These are phyloP conservation scores for Tridacna gigas DNA, from an alignment of 2,888 invertebrate species.

Conservation along the genomic window DNA sequence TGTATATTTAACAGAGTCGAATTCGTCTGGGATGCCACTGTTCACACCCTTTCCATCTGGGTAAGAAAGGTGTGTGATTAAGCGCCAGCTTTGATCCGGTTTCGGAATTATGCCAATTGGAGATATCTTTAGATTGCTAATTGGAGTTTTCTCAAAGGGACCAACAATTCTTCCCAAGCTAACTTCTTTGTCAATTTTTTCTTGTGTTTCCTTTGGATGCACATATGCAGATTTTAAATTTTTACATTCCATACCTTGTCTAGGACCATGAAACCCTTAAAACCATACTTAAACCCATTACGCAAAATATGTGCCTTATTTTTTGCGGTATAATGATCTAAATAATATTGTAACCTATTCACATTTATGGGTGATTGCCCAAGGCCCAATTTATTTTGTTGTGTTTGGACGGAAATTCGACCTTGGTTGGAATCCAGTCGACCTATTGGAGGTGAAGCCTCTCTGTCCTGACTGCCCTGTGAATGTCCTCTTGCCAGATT, in stretches of 20 bases:
- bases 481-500: neutral
- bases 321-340: neutral
- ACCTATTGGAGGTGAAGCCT: neutral
- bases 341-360: neutral
- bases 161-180: neutral
- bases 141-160: neutral
- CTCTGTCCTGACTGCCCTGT: too few relatives aligned
- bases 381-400: neutral
- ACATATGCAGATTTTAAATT: slow-evolving; percentile 11
- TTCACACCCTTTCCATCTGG: slow-evolving; percentile 16
- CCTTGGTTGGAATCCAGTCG: neutral
- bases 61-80: slow-evolving; percentile 32
- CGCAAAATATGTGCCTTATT: neutral
- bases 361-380: neutral
- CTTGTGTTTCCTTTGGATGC: neutral
- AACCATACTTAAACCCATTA: slow-evolving; percentile 13
- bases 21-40: slow-evolving; percentile 13
- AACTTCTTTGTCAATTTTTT: neutral
- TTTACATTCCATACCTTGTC: neutral
- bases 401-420: neutral
- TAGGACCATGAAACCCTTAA: slow-evolving; percentile 6
- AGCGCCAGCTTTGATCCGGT: slow-evolving; percentile 5
- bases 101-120: slow-evolving; percentile 34
- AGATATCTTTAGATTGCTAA: slow-evolving; percentile 13
- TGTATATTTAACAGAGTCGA: slow-evolving; percentile 24